A percentile compares a stretch with the other conserved stretches of the same genome.
Evolutionary conservation across 23 tunicate species (phyloP).

Genomic region (Diplosoma virens): DNA sequence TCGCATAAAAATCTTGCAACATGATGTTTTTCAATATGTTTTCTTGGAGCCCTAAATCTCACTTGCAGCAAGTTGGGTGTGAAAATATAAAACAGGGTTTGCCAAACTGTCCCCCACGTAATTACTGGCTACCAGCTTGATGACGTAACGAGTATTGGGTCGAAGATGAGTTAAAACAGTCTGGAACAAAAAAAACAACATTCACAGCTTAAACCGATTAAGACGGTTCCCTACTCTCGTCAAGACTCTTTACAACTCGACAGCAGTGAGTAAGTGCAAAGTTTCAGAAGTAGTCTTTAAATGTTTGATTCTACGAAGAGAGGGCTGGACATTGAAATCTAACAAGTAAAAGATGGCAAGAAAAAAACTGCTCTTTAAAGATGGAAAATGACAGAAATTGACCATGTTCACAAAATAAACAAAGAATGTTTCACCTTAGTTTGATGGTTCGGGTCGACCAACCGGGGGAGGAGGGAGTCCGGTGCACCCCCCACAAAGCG

Average conservation of each 20-base stretch:
- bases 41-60: not conserved
- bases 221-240: no score
- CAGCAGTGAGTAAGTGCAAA: no score
- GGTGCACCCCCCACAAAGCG: constrained; percentile 14
- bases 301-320: no score
- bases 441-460: constrained; percentile 2
- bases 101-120: constrained; percentile 66
- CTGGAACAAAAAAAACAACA: not conserved
- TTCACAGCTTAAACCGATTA: no score
- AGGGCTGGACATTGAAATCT: no score
- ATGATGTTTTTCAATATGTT: no score
- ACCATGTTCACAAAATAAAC: not conserved
- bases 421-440: constrained; percentile 11
- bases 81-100: constrained; percentile 43
- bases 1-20: no score
- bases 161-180: constrained; percentile 7
- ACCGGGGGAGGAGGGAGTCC: not conserved
- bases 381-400: no score
- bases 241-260: no score
- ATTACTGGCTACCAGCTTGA: constrained; percentile 55
- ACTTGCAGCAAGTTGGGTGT: constrained; percentile 43
- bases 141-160: constrained; percentile 43
- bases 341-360: no score
- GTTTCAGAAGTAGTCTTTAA: no score
- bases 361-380: no score